These are phyloP conservation scores for Natrix natrix DNA, from an alignment of 2,797 vertebrate genomes.

Conservation along the genomic window DNA sequence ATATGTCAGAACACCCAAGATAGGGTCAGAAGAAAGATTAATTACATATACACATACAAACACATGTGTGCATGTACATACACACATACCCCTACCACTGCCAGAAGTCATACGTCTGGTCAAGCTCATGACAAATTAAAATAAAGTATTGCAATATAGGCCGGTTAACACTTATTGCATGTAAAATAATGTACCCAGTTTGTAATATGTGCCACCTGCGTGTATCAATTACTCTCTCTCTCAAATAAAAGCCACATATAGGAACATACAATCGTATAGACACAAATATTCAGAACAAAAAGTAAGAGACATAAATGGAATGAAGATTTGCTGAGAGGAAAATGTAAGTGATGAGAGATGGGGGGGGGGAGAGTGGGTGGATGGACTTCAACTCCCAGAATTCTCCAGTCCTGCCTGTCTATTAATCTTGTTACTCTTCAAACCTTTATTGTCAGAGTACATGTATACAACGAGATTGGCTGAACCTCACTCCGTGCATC, in stretches of 20 bases:
- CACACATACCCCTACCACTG: neutral
- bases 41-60: neutral
- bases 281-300: neutral
- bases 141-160: neutral
- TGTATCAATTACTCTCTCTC: neutral
- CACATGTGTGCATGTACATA: neutral
- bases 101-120: neutral
- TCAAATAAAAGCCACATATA: neutral
- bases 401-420: neutral
- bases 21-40: neutral
- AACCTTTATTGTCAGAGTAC: too few relatives aligned
- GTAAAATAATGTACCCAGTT: neutral
- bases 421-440: neutral
- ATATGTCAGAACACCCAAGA: neutral
- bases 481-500: too few relatives aligned
- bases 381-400: neutral
- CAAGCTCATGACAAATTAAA: neutral
- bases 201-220: neutral
- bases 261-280: neutral
- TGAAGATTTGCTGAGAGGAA: neutral
- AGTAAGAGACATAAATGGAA: neutral
- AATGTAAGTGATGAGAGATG: neutral
- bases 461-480: too few relatives aligned
- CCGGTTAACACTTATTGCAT: neutral
- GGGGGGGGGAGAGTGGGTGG: too few relatives aligned